Base-by-base conservation (phyloP, 2,797 vertebrate genomes). In the Astyanax mexicanus region DNA sequence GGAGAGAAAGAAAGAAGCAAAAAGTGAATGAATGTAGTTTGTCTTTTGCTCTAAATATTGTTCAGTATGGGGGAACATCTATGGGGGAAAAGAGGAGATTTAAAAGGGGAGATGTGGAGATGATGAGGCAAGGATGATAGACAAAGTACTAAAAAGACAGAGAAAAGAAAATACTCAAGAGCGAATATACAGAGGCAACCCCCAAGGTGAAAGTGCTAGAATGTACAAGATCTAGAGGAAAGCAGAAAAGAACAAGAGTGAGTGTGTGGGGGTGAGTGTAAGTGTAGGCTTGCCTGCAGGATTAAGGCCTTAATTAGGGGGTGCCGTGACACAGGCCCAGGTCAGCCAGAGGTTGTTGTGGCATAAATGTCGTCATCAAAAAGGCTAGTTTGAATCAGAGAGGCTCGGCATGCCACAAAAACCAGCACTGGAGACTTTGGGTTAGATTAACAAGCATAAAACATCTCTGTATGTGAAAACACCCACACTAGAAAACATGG, bases 361-460 rank as follows among this genome's bases (percentile, higher is more conserved):
- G 90, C 88, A 88, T 80, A 58, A 75, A 85, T 93, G 91, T 91
- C 86, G 90, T 93, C 92, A 94, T 93, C 91, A 91, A 89, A 92
- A 88, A 85, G 84, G 87, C 82, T 87, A 54, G 80, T 38, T 81
- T 92, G 92, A 92, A 86, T 92, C 90, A 91, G 86, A 61, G 74
- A 83, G 49, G 75, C 17, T 88, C 88, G 88, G 61, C 44, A 5
- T 37, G 47, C 58, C 90, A 90, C 83, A 84, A 67, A 61, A 69
- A 89, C 83, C 83, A 84, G 64, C 15, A 32, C 38, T 44, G 72
- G 80, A 85, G 81, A 86, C 80, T 5, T 70, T 51, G 47, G 7
- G 49, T 23, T 19, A 10, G 9, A 6, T 10, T 19, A 9, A 9
- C n/a, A 51, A 1, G 21, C 44, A 47, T 12, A 35, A n/a, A n/a